Evolutionary conservation across 2,113 vertebrate genomes (phyloP), one percentile per base, ranked within the genome.

Genomic region (Tetrao urogallus): DNA sequence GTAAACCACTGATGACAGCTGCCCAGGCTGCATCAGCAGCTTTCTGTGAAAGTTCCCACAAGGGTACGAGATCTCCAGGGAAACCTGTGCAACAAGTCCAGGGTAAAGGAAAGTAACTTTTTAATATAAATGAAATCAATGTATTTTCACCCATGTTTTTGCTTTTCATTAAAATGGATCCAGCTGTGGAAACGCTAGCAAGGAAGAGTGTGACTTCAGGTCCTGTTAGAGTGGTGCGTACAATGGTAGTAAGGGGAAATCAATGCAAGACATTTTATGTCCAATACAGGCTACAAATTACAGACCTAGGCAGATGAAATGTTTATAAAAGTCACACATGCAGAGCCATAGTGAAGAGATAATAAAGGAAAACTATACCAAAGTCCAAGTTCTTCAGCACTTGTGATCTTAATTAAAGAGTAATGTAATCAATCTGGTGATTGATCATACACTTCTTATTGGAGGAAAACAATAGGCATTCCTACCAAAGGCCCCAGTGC

Each of bases 391-490:
- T 90, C 76, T 95, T 82, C 5, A 72, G 79, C 88, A 78, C 48
- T 91, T 52, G 50, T 15, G 50, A 79, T 70, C 76, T 81, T 66
- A 83, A 94, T 96, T 88, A 86, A 82, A 88, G 54, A 52, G 40
- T 79, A 94, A 86, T 50, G 36, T 32, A 88, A 94, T 94, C 86
- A 92, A 82, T 38, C 40, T 2, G 1, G 17, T 66, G 88, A 95
- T 93, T 91, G 95, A 94, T 89, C 92, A 96, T 95, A 94, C 93
- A 95, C 93, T 86, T 95, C 78, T 93, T 92, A 95, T 90, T 86
- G 78, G 69, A 72, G 45, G 40, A 45, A 52, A 86, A 22, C 11
- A 73, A 69, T 19, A 86, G 48, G 42, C 67, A 81, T 92, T 76
- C 90, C 76, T 1, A 1, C n/a, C 66, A 57, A 76, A 70, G 66